Base-by-base conservation (phyloP, 2,888 invertebrate species). In the Pogonocherus hispidulus region DNA sequence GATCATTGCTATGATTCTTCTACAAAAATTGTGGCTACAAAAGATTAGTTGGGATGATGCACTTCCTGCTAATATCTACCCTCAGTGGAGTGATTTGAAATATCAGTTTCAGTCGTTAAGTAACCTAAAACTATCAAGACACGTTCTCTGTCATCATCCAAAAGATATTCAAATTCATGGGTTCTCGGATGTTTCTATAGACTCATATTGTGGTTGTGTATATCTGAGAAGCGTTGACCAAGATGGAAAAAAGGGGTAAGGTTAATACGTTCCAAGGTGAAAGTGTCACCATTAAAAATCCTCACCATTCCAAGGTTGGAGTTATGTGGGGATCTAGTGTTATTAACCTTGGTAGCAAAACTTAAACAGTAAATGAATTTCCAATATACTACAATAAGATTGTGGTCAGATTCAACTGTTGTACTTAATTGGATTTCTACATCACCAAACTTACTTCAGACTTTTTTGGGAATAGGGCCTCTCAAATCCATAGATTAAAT, bases 121-220 rank as follows among this genome's bases (percentile, higher is more conserved):
- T 44, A 19, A 57, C 47, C 19, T 35, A 1, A 11, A 54, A 46
- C 63, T 63, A 1, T 14, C 46, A 18, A 52, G 52, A 49, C 55
- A 52, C 9, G 63, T 57, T 9, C 19, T 49, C 19, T 11, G 46
- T 32, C 4, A 16, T 1, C n/a, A 64, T 6, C 32, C 37, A 22
- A 52, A 16, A 2, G 16, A 51, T 0, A n/a, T n/a, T n/a, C 32
- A 69, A 51, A n/a, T 62, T 11, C 63, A 70, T 47, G 63, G 41
- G n/a, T 70, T 70, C 57, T 27, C 63, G 16, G 70, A 66, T n/a
- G 51, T 60, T 1, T 66, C 63, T 14, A 20, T 27, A n/a, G 14
- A 23, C 35, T 63, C 63, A 0, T 70, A 70, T 41, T 66, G 70
- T 3, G 66, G 54, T 11, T 66, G 70, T 47, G 46, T 63, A n/a